Base-by-base conservation (phyloP, 2,888 invertebrate species). In the Sinhomidia bicolor region DNA sequence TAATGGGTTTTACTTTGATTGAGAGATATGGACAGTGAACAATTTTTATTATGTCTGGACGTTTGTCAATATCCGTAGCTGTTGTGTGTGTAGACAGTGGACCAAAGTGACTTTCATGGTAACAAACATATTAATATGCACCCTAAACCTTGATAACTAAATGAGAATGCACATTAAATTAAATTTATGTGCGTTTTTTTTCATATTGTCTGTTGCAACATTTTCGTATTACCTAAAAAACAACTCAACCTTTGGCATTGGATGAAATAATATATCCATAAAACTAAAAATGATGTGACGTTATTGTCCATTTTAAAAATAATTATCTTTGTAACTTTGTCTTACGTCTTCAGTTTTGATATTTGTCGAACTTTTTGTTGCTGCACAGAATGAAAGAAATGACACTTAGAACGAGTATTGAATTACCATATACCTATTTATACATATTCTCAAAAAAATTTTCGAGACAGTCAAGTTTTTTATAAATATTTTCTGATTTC, bases 11-110 rank as follows among this genome's bases (percentile, higher is more conserved):
- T 29, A 23, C 23, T 60, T 60, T 62, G n/a, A 62, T n/a, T 26
- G 23, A 47, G 74, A 51, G 29, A 14, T 20, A 26, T 74, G 47
- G 29, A 26, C 47, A 47, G 47, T 23, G 26, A 44, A 14, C 47
- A 74, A 44, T 47, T 74, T 74, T 74, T 74, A 74, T 74, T 44
- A 74, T 68, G 74, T 74, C 74, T 74, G 51, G 47, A 47, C 26
- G n/a, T 20, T 51, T n/a, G n/a, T n/a, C n/a, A n/a, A 23, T 74
- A 23, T 74, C 74, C 74, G 74, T 74, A 12, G 71, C 41, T 71
- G 41, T 71, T 47, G 41, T 41, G 41, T 9, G 6, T 47, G 14
- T 47, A 47, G 47, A 12, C 47, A 41, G 2, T 12, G n/a, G n/a
- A n/a, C n/a, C 47, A 12, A 47, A 5, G 14, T 44, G 44, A 12